A percentile compares a stretch with the other conserved stretches of the same genome.
phyloP scores from a whole-genome alignment of 2,797 vertebrate genomes.

The Neosilurus mollespiculum region DNA sequence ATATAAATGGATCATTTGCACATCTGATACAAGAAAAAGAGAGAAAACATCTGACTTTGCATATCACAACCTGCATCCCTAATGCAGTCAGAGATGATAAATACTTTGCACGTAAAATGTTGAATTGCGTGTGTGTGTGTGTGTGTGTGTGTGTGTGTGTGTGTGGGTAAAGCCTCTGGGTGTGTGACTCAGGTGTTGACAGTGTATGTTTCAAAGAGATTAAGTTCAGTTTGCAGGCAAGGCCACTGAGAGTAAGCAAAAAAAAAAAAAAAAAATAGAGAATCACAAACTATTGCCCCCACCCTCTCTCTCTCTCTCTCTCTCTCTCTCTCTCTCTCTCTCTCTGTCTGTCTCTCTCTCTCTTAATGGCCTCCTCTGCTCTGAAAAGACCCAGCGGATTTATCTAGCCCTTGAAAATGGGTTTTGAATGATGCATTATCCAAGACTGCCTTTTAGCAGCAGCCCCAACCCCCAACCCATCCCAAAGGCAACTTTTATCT shows the following conservation, averaged over 20 bases:
- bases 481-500: conserved; percentile 59
- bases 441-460: conserved; percentile 50
- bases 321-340: conserved; percentile 23
- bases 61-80: neutral
- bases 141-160: too few species aligned
- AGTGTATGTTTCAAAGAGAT: conserved; percentile 26
- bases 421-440: conserved; percentile 55
- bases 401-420: conserved; percentile 55
- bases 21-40: neutral
- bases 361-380: conserved; percentile 16
- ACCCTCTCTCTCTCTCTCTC: neutral
- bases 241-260: neutral
- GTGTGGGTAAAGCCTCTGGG: neutral
- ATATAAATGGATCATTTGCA: neutral
- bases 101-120: neutral
- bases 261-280: conserved; percentile 6
- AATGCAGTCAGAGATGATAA: neutral
- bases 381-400: conserved; percentile 36
- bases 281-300: neutral
- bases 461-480: too few species aligned
- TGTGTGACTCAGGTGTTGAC: conserved; percentile 35
- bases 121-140: neutral
- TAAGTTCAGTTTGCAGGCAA: conserved; percentile 1
- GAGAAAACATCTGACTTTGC: neutral
- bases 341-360: conserved; percentile 6